Conservation (phyloP, 2,888 invertebrate species). For the Phrixothrix hirtus region DNA sequence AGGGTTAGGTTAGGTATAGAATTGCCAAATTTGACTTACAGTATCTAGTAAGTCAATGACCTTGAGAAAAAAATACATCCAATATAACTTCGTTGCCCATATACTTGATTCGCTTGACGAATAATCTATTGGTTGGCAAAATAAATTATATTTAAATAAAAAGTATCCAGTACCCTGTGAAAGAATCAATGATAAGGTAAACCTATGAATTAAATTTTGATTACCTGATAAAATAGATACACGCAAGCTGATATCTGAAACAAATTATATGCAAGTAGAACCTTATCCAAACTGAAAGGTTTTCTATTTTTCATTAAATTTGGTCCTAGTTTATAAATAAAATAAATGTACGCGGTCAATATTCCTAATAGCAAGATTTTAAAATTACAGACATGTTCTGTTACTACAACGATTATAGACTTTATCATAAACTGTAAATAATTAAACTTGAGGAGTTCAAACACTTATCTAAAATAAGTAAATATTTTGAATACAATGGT, state of each 20-base stretch:
- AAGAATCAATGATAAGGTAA: too few species aligned
- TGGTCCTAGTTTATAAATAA: constrained; percentile 65
- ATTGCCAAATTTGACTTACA: neutral
- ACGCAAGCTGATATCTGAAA: neutral
- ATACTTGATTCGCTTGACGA: neutral
- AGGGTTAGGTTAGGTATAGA: neutral
- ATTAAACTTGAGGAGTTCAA: too few species aligned
- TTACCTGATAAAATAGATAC: neutral
- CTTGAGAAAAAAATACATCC: neutral
- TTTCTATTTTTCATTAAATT: constrained; percentile 66
- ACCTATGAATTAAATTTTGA: too few species aligned
- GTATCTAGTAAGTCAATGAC: neutral
- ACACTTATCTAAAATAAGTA: too few species aligned
- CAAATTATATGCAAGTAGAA: constrained; percentile 40
- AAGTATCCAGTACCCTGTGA: too few species aligned
- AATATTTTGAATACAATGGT: too few species aligned
- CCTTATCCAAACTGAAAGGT: constrained; percentile 63
- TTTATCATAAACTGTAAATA: too few species aligned
- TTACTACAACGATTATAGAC: too few species aligned
- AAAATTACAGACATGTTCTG: too few species aligned
- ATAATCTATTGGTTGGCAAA: neutral
- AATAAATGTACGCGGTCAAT: constrained; percentile 64
- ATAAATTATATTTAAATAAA: neutral
- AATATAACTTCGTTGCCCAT: neutral
- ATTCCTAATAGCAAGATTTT: too few species aligned